Base-by-base conservation (phyloP, 2,888 invertebrate species). In the Pardosa pseudoannulata region DNA sequence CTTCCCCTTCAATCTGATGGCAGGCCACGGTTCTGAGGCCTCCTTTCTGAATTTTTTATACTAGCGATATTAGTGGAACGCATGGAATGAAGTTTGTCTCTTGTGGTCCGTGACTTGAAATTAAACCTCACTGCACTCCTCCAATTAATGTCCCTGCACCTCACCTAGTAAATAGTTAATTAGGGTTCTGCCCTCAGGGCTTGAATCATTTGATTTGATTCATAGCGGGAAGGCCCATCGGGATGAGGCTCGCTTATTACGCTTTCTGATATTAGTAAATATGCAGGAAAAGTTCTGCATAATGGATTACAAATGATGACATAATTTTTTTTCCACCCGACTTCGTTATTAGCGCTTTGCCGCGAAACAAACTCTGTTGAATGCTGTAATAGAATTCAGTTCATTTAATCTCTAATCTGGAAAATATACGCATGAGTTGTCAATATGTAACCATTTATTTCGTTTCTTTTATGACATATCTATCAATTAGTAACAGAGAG, bases 101-200 rank as follows among this genome's bases (percentile, higher is more conserved):
- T 39, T n/a, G 7, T 23, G 11, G 31, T 32, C 80, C 80, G 80
- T 79, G 71, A 79, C 79, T 31, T 65, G 71, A 41, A 64, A 79
- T 79, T 41, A 65, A 80, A 73, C 80, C 41, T 67, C 64, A 65
- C 65, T 39, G 56, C 65, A 64, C 71, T 79, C 41, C 23, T 27
- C 16, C 70, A 71, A 79, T 79, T 70, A 79, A 71, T 79, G 28
- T 64, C 41, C 56, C 41, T 23, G 9, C 29, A 23, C 71, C 64
- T 64, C 32, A 29, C 46, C 67, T 36, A 28, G 27, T 80, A 36
- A 67, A 73, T 80, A 73, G 73, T 80, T 80, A 80, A 80, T 27
- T 73, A 32, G 65, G 23, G 23, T 19, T 23, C 56, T 23, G 23
- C 56, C 56, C 23, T 56, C 16, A 46, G 41, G 41, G 41, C 6